phyloP scores from a whole-genome alignment of 2,113 vertebrate genomes.

The Struthidea cinerea region DNA sequence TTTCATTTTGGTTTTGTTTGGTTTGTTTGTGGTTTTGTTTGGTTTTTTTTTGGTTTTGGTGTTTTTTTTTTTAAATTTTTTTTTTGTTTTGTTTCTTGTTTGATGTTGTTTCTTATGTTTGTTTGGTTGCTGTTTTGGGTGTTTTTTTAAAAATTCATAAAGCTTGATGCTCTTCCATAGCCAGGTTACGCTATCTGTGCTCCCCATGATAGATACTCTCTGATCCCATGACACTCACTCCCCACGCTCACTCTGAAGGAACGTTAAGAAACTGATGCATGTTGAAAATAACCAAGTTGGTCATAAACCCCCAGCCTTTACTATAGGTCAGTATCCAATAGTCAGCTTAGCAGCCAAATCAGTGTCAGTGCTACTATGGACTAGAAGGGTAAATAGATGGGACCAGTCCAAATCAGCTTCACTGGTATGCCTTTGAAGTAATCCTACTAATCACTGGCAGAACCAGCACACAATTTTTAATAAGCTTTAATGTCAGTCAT shows the following conservation, averaged over 20 bases:
- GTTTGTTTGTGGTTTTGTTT: background rate
- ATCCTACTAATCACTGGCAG: background rate
- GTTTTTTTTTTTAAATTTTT: background rate
- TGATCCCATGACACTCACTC: background rate
- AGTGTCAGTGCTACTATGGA: background rate
- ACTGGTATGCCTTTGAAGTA: background rate
- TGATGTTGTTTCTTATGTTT: background rate
- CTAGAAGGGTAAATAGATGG: background rate
- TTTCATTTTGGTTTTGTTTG: background rate
- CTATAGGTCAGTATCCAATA: background rate
- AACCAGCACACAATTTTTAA: background rate
- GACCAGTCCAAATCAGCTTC: background rate
- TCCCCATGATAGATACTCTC: background rate
- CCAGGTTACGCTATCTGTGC: background rate
- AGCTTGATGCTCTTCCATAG: background rate
- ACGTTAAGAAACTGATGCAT: background rate
- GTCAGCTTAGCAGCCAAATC: background rate
- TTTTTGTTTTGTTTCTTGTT: background rate
- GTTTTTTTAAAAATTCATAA: background rate
- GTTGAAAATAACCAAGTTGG: background rate
- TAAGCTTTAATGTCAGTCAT: background rate
- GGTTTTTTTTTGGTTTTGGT: background rate
- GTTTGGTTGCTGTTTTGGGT: background rate
- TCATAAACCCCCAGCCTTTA: accelerated
- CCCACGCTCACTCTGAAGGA: background rate